phyloP scores from a whole-genome alignment of 2,888 invertebrate species.

The Cataglyphis altisquamis region DNA sequence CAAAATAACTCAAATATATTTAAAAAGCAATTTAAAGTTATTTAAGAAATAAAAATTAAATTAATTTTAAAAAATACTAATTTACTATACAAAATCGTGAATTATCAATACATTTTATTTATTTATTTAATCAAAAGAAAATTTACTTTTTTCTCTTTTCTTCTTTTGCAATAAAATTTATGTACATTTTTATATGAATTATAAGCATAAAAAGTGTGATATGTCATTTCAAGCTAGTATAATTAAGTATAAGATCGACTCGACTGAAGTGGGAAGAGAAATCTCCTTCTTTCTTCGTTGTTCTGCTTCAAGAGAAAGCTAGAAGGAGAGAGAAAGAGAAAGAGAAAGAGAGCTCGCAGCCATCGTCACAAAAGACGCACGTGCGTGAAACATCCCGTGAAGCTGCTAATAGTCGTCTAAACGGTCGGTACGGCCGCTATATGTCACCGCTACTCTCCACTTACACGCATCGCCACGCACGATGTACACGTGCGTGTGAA shows the following conservation, averaged over 20 bases:
- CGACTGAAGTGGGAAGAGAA: slow-evolving; percentile 29
- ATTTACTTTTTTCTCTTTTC: background rate
- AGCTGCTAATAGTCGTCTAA: slow-evolving; percentile 80
- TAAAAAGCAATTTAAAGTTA: too few species aligned
- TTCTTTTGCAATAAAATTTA: background rate
- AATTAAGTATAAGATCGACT: slow-evolving; percentile 16
- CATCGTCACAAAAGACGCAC: slow-evolving; percentile 59
- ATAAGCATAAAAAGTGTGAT: background rate
- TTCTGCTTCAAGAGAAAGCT: background rate
- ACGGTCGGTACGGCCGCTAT: slow-evolving; percentile 79
- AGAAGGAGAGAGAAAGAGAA: background rate
- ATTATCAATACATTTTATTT: background rate
- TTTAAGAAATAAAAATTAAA: background rate
- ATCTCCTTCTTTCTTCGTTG: background rate
- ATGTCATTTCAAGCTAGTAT: background rate
- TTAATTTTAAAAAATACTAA: background rate
- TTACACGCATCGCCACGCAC: slow-evolving; percentile 68
- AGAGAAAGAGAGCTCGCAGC: background rate
- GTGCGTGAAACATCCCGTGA: slow-evolving; percentile 65
- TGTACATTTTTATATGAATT: background rate
- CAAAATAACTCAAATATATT: background rate
- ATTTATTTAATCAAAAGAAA: background rate
- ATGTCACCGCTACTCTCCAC: slow-evolving; percentile 76
- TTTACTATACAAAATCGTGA: background rate
- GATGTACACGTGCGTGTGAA: slow-evolving; percentile 71